Evolutionary conservation across 2,113 vertebrate genomes (phyloP).

Genomic region (Mormyrus lacerda): DNA sequence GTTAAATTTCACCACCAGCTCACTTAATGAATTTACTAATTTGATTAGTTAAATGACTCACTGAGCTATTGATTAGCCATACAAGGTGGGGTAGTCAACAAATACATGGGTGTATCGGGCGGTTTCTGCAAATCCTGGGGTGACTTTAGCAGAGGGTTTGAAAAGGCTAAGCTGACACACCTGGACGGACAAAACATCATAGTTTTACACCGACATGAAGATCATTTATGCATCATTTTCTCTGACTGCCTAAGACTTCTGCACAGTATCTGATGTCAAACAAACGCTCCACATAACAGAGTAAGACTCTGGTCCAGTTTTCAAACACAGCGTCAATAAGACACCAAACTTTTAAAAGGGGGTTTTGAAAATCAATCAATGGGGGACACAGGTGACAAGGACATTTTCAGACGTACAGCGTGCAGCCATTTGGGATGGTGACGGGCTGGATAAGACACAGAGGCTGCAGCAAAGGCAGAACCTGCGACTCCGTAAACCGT

Average conservation of each 20-base stretch:
- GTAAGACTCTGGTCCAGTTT: not conserved
- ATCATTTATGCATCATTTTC: not conserved
- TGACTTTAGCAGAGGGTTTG: not conserved
- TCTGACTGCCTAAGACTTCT: not conserved
- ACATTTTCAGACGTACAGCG: not conserved
- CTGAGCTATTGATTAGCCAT: not conserved
- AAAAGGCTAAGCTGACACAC: not conserved
- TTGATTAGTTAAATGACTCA: not conserved
- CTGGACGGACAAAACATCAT: not conserved
- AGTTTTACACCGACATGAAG: not conserved
- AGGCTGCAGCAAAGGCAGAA: not conserved
- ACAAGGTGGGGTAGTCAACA: not conserved
- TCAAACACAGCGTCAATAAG: not conserved
- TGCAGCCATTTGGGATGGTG: not conserved
- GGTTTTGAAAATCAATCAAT: not conserved
- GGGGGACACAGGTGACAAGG: not conserved
- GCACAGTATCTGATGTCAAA: not conserved
- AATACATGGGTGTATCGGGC: not conserved
- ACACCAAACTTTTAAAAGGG: not conserved
- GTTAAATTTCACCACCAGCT: not conserved
- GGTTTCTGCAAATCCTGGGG: not conserved
- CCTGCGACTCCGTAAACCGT: not conserved
- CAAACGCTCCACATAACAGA: not conserved
- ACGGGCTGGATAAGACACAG: not conserved
- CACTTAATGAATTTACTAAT: not conserved